Conservation (phyloP, 2,888 invertebrate genomes). For the Ecliptopera silaceata region DNA sequence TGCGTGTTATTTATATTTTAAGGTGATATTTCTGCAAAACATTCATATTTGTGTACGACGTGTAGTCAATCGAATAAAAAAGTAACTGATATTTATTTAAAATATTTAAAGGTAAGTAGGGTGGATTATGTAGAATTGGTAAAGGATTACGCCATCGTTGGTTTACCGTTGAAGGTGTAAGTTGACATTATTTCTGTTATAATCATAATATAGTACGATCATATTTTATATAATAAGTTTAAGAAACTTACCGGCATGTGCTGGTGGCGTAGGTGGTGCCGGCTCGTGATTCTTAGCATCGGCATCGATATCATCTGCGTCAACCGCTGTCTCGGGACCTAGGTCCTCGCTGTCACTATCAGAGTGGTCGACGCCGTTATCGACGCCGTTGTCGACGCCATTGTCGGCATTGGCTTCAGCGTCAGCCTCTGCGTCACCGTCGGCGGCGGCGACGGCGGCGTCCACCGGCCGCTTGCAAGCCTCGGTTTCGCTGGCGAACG, state of each 20-base stretch:
- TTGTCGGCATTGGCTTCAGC: conserved; percentile 48
- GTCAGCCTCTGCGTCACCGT: conserved; percentile 44
- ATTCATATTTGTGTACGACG: too few relatives aligned
- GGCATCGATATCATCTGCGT: conserved; percentile 84
- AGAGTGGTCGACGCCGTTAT: conserved; percentile 71
- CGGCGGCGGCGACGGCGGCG: conserved; percentile 51
- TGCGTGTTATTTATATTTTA: too few relatives aligned
- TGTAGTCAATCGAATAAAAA: too few relatives aligned
- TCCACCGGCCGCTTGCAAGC: conserved; percentile 63
- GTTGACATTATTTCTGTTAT: too few relatives aligned
- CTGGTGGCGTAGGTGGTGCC: conserved; percentile 82
- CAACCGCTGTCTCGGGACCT: conserved; percentile 90
- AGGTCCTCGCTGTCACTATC: conserved; percentile 86
- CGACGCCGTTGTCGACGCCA: conserved; percentile 44
- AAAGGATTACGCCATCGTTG: too few relatives aligned
- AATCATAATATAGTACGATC: too few relatives aligned
- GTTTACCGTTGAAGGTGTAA: too few relatives aligned
- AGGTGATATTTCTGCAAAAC: too few relatives aligned
- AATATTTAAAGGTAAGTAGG: too few relatives aligned
- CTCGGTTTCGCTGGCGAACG: conserved; percentile 72
- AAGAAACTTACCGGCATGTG: conserved; percentile 70
- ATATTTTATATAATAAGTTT: too few relatives aligned
- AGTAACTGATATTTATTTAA: too few relatives aligned
- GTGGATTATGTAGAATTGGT: too few relatives aligned
- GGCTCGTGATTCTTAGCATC: conserved; percentile 73